Conservation (phyloP, 2,797 vertebrate genomes). For the Malacoctenus gilli region DNA sequence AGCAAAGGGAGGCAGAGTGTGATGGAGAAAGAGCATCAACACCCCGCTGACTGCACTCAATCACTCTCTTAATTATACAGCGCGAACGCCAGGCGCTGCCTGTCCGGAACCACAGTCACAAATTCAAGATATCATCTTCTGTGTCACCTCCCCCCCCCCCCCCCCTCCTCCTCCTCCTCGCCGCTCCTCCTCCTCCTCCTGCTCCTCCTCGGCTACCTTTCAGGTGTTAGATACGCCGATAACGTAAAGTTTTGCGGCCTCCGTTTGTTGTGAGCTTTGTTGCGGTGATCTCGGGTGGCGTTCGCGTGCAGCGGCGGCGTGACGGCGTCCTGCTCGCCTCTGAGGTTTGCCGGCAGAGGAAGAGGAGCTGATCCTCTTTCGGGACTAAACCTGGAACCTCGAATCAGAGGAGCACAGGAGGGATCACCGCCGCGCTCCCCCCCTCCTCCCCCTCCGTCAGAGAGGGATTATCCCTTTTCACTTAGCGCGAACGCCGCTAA, state of each 20-base stretch:
- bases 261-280: no score
- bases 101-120: conserved; percentile 68
- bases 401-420: conserved; percentile 69
- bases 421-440: conserved; percentile 62
- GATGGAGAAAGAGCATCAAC: conserved; percentile 72
- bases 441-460: not conserved
- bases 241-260: no score
- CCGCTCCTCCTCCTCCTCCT: no score
- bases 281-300: no score
- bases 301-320: no score
- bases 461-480: conserved; percentile 77
- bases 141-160: conserved; percentile 46
- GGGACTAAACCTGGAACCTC: conserved; percentile 69
- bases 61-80: conserved; percentile 82
- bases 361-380: no score
- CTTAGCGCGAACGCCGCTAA: conserved; percentile 62
- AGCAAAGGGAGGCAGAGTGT: conserved; percentile 38
- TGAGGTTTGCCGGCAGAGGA: no score
- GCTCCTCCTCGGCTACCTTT: conserved; percentile 18
- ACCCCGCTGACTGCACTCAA: conserved; percentile 71
- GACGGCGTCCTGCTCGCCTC: no score
- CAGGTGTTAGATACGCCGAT: no score
- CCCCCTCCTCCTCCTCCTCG: not conserved
- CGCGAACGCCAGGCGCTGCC: conserved; percentile 74
- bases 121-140: conserved; percentile 62